phyloP scores from a whole-genome alignment of 2,888 invertebrate genomes.

The Microctonus brassicae region DNA sequence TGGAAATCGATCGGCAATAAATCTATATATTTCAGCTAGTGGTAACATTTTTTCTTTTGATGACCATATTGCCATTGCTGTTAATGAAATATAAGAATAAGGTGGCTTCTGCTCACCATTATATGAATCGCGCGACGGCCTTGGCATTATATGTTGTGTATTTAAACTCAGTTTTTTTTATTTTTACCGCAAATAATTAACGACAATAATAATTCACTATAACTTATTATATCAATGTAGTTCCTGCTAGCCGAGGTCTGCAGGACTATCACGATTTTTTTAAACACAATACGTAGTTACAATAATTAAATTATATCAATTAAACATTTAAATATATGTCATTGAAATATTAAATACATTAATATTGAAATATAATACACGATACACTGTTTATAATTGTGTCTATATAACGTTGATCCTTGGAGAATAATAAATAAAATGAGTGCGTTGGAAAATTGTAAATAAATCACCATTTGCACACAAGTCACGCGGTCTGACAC shows the following conservation, averaged over 20 bases:
- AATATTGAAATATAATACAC: neutral
- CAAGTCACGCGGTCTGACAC: constrained; percentile 10
- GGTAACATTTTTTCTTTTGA: constrained; percentile 94
- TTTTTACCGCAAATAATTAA: neutral
- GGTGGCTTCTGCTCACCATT: constrained; percentile 96
- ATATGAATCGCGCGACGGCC: constrained; percentile 95
- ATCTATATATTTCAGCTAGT: constrained; percentile 90
- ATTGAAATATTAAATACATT: neutral
- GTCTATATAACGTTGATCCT: neutral
- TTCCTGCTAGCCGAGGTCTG: constrained; percentile 44
- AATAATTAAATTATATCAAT: neutral
- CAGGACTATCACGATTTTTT: constrained; percentile 30
- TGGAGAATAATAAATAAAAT: neutral
- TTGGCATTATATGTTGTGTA: constrained; percentile 83
- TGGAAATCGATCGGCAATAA: constrained; percentile 91
- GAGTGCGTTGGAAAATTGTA: neutral
- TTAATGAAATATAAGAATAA: constrained; percentile 97
- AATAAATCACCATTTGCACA: neutral
- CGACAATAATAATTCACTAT: neutral
- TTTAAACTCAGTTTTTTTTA: neutral
- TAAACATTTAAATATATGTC: neutral
- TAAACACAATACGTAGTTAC: constrained; percentile 11
- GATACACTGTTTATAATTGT: neutral
- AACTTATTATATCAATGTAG: constrained; percentile 7
- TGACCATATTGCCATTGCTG: constrained; percentile 99